These are phyloP conservation scores for Homarus gammarus DNA, from an alignment of 2,888 invertebrate genomes.

Conservation along the genomic window DNA sequence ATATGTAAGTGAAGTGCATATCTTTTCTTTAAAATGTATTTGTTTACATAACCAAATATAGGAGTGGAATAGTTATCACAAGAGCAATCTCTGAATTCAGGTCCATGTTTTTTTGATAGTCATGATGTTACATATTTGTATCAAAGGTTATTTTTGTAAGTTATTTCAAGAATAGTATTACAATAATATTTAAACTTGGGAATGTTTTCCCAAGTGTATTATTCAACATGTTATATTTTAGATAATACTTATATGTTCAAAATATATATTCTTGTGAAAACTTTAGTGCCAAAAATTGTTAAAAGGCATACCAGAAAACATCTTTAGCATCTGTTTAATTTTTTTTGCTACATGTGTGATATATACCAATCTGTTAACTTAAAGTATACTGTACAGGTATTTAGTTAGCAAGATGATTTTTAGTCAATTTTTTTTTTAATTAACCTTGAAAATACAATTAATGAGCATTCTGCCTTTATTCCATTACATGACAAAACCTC, in stretches of 20 bases:
- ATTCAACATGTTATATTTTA: constrained; percentile 3
- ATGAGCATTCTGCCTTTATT: not conserved
- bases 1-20: too few relatives aligned
- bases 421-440: not conserved
- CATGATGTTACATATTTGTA: constrained; percentile 31
- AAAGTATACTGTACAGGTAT: not conserved
- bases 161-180: constrained; percentile 27
- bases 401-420: not conserved
- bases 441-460: not conserved
- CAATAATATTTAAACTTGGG: not conserved
- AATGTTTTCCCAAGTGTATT: not conserved
- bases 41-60: not conserved
- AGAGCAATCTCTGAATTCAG: constrained; percentile 12
- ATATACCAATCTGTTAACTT: not conserved
- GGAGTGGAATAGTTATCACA: not conserved
- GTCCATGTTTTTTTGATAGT: constrained; percentile 6
- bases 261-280: not conserved
- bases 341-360: not conserved
- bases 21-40: too few relatives aligned
- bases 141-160: constrained; percentile 38
- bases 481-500: not conserved
- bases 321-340: not conserved
- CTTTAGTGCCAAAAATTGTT: not conserved
- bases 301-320: not conserved
- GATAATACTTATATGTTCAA: not conserved